Conservation (phyloP, 2,113 vertebrate species). For the Colinus virginianus region DNA sequence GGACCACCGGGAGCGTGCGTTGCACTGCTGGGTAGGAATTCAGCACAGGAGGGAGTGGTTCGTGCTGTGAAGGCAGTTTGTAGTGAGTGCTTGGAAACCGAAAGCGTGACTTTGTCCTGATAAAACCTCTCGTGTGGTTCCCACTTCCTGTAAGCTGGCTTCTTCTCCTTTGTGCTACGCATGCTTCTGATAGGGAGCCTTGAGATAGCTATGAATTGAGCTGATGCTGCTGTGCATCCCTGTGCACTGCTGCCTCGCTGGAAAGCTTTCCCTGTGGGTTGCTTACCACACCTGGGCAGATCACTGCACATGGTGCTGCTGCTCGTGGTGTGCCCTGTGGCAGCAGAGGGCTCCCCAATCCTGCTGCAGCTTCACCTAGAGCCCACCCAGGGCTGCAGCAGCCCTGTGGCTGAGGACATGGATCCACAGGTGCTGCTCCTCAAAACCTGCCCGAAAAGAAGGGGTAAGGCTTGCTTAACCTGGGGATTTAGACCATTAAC, state of each 20-base stretch:
- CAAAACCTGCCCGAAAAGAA: background rate
- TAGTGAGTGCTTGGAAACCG: background rate
- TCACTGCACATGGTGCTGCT: fast-evolving
- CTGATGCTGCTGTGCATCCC: background rate
- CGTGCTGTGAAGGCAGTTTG: fast-evolving
- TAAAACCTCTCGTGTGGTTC: background rate
- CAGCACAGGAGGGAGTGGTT: background rate
- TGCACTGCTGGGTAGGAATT: background rate
- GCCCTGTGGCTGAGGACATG: fast-evolving
- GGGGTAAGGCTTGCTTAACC: background rate
- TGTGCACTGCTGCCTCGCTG: background rate
- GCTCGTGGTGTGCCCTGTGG: fast-evolving
- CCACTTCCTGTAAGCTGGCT: background rate
- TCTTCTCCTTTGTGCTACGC: background rate
- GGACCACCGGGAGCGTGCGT: fast-evolving
- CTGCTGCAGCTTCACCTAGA: background rate
- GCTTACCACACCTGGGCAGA: background rate
- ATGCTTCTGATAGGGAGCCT: background rate
- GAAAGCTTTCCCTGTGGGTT: background rate
- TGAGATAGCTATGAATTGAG: background rate
- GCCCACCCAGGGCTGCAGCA: background rate
- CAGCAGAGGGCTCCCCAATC: background rate
- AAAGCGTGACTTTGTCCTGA: background rate
- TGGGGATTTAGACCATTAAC: background rate
- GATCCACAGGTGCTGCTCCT: background rate